Percentiles rank a stretch among this genome's conserved stretches.
Conservation (phyloP, 2,113 vertebrate genomes). For the Lagenorhynchus albirostris region DNA sequence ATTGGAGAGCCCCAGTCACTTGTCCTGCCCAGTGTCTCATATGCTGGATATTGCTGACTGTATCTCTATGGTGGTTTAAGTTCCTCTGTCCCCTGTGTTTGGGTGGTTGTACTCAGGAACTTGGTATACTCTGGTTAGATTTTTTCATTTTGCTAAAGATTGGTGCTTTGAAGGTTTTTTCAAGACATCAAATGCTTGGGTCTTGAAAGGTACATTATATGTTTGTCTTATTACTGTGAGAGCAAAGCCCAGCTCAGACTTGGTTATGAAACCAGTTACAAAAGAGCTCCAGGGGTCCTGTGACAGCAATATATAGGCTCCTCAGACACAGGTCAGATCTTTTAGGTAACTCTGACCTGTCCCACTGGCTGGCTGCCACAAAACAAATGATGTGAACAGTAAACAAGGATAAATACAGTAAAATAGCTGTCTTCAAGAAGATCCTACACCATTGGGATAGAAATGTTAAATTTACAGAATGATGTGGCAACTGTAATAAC, state of each 20-base stretch:
- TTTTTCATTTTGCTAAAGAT: neutral
- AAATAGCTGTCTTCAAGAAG: neutral
- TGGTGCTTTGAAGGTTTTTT: neutral
- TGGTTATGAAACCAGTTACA: neutral
- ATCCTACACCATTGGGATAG: neutral
- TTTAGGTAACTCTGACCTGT: neutral
- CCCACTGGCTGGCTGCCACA: neutral
- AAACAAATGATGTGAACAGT: neutral
- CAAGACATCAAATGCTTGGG: neutral
- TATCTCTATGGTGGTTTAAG: neutral
- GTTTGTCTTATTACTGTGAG: neutral
- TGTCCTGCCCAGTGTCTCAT: neutral
- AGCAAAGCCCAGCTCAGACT: neutral
- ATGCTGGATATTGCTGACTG: neutral
- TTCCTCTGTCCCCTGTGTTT: neutral
- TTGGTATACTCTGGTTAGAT: neutral
- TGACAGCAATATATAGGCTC: neutral
- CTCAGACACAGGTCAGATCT: neutral
- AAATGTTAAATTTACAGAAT: neutral
- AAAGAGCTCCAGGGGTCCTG: neutral
- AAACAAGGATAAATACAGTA: neutral
- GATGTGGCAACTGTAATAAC: neutral
- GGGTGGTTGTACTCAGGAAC: neutral
- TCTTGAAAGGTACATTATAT: neutral
- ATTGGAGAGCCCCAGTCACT: neutral